Base-by-base conservation (phyloP, 2,888 invertebrate species). In the Agapostemon virescens region DNA sequence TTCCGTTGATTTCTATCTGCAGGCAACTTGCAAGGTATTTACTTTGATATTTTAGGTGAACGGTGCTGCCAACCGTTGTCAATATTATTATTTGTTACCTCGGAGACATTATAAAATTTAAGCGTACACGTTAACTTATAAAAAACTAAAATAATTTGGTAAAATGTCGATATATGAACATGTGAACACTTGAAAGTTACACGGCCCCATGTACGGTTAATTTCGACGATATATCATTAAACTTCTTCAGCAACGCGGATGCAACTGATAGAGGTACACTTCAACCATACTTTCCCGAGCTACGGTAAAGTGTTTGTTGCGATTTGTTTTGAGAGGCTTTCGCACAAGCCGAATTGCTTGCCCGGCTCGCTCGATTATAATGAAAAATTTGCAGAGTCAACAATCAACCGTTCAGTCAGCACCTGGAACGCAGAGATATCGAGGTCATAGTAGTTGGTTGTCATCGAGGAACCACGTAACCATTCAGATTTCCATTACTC, bases 401-500 rank as follows among this genome's bases (percentile, higher is more conserved):
- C 33, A 5, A n/a, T 58, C 58, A 33, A 58, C 58, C 58, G 17
- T 36, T 11, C 63, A 20, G 11, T n/a, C n/a, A 11, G 36, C 36
- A 33, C 36, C 33, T 63, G 33, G 36, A n/a, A 36, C 20, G 63
- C 33, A n/a, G 36, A 20, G 20, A 63, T 33, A 63, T 63, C 3
- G n/a, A 13, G 63, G 63, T n/a, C 63, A 63, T 33, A 33, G 36
- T 33, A 63, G 63, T 36, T 33, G 33, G n/a, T 36, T 63, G 33
- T 36, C 33, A 63, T 63, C 20, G 33, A 36, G 36, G 63, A 63
- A 36, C 63, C 33, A n/a, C 33, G 63, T 11, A 63, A 36, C 20
- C 36, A 36, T 63, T 63, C 63, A 36, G 36, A 63, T n/a, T 20
- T 36, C 36, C 36, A 36, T 63, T 63, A 63, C 11, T 36, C 36